phyloP scores from a whole-genome alignment of 2,888 invertebrate species.

The Catocala nupta region DNA sequence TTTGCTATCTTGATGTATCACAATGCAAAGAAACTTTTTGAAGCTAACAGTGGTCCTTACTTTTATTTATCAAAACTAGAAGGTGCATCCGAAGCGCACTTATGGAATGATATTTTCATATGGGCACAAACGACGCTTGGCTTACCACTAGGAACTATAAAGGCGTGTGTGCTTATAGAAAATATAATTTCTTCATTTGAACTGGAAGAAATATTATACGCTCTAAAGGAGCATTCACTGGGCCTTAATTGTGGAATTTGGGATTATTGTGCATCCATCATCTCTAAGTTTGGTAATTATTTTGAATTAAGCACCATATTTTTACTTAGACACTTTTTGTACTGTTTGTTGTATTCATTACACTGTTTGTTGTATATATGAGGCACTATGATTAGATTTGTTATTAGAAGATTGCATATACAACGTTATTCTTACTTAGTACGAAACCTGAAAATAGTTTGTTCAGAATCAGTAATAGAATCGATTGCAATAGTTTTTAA shows the following conservation, averaged over 20 bases:
- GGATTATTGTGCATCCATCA: constrained; percentile 91
- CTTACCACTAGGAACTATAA: constrained; percentile 88
- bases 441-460: too few relatives aligned
- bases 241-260: constrained; percentile 92
- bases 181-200: constrained; percentile 90
- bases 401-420: too few relatives aligned
- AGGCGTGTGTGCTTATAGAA: constrained; percentile 91
- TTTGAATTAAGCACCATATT: neutral
- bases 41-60: constrained; percentile 88
- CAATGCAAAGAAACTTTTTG: constrained; percentile 84
- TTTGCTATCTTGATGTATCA: constrained; percentile 90
- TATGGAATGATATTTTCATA: constrained; percentile 91
- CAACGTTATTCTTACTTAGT: too few relatives aligned
- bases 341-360: too few relatives aligned
- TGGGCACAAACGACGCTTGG: constrained; percentile 87
- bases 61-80: constrained; percentile 92
- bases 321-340: neutral
- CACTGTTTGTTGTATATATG: too few relatives aligned
- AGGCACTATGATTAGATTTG: too few relatives aligned
- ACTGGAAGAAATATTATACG: constrained; percentile 90
- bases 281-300: constrained; percentile 88
- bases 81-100: constrained; percentile 88
- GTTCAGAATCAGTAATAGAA: too few relatives aligned
- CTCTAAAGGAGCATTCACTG: constrained; percentile 89
- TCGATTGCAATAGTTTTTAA: too few relatives aligned